A percentile compares a stretch with the other conserved stretches of the same genome.
phyloP scores from a whole-genome alignment of 2,888 invertebrate genomes.

The Cremastinae sp. region DNA sequence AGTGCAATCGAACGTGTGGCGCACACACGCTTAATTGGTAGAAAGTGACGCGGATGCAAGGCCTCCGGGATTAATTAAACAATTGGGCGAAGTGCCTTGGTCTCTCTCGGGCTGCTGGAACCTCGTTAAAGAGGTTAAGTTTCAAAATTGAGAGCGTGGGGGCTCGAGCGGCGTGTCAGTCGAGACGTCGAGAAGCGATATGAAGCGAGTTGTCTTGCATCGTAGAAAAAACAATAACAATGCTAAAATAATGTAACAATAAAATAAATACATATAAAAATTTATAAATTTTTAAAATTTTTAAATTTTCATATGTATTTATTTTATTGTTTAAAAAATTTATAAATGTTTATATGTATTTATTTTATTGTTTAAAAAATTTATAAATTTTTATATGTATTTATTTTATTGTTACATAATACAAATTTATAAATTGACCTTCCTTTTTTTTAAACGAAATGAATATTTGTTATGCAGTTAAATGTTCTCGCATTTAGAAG shows the following conservation, averaged over 20 bases:
- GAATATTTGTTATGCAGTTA: too few relatives aligned
- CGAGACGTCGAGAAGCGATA: slow-evolving; percentile 33
- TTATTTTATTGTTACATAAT: too few relatives aligned
- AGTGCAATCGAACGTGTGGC: slow-evolving; percentile 40
- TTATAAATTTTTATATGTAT: too few relatives aligned
- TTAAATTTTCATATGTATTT: too few relatives aligned
- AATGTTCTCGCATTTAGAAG: too few relatives aligned
- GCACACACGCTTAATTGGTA: slow-evolving; percentile 69
- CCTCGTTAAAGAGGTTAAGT: slow-evolving; percentile 73
- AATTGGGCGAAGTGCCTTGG: slow-evolving; percentile 68
- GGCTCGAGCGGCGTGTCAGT: slow-evolving; percentile 69
- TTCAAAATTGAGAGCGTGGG: slow-evolving; percentile 74
- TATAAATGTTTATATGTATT: too few relatives aligned
- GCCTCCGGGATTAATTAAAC: slow-evolving; percentile 75
- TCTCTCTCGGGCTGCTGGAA: slow-evolving; percentile 67
- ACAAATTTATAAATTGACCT: too few relatives aligned
- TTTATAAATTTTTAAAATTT: too few relatives aligned
- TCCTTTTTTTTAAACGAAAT: too few relatives aligned
- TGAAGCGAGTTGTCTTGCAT: slow-evolving; percentile 27
- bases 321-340: too few relatives aligned
- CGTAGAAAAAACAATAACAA: slow-evolving; percentile 50
- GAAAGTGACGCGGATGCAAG: slow-evolving; percentile 73
- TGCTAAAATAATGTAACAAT: too few relatives aligned
- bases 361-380: too few relatives aligned
- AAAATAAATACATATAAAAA: slow-evolving; percentile 2